These are phyloP conservation scores for Listronotus bonariensis DNA, from an alignment of 1,140 invertebrate species.

Conservation along the genomic window DNA sequence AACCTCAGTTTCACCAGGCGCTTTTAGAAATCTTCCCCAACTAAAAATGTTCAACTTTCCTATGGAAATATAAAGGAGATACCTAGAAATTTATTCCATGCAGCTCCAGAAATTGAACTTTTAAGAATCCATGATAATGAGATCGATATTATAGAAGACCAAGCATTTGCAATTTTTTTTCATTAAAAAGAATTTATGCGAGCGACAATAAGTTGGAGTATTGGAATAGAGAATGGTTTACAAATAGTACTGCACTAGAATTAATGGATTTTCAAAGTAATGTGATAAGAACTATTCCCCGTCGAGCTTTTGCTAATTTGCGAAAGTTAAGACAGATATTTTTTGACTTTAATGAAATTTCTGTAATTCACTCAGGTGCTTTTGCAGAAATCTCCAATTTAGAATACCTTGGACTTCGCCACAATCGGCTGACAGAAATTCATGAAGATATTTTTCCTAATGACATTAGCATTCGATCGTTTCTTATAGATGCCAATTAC, in stretches of 20 bases:
- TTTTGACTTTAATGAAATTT: slow-evolving; percentile 36
- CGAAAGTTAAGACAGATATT: slow-evolving; percentile 25
- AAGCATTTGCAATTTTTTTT: slow-evolving; percentile 30
- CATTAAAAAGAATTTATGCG: slow-evolving; percentile 21
- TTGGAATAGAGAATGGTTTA: slow-evolving; percentile 42
- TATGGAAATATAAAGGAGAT: slow-evolving; percentile 32
- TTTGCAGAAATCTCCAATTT: slow-evolving; percentile 30
- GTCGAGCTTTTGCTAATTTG: slow-evolving; percentile 28
- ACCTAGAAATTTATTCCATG: slow-evolving; percentile 24
- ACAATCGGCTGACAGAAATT: slow-evolving; percentile 34
- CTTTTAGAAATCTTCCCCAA: slow-evolving; percentile 28
- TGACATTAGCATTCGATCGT: slow-evolving; percentile 16
- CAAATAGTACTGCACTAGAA: slow-evolving; percentile 29
- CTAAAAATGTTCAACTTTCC: slow-evolving; percentile 22
- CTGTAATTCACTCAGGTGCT: slow-evolving; percentile 22
- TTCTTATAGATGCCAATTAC: slow-evolving; percentile 34
- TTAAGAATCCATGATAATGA: slow-evolving; percentile 32
- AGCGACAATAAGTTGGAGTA: slow-evolving; percentile 29
- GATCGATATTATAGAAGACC: slow-evolving; percentile 29
- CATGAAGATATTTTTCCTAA: slow-evolving; percentile 36
- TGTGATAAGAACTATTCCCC: slow-evolving; percentile 32
- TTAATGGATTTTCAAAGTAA: slow-evolving; percentile 34
- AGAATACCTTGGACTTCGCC: slow-evolving; percentile 31
- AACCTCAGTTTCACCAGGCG: slow-evolving; percentile 12
- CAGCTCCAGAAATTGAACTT: slow-evolving; percentile 10